These are phyloP conservation scores for Prunella fulvescens DNA, from an alignment of 2,113 vertebrate species.

Conservation along the genomic window DNA sequence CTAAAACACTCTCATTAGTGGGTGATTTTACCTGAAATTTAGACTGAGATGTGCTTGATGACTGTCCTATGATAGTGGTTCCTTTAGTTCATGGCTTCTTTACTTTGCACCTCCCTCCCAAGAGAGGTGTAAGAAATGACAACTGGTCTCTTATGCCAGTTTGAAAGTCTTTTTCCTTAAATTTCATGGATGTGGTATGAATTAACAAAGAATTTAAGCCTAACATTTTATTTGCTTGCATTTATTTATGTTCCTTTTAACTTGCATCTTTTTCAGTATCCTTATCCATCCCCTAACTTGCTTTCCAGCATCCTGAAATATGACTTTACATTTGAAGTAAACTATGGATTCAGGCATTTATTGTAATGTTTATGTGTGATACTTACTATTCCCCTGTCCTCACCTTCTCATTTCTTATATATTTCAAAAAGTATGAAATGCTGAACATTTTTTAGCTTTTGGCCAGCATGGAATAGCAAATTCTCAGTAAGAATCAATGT, in stretches of 20 bases:
- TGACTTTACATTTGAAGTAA: background rate
- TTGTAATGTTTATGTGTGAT: background rate
- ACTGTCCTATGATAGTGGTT: background rate
- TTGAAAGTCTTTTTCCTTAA: background rate
- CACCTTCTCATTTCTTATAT: background rate
- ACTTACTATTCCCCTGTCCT: background rate
- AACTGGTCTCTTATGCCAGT: background rate
- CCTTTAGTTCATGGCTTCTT: background rate
- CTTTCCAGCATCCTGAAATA: background rate
- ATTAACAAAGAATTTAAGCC: background rate
- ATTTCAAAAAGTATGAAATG: background rate
- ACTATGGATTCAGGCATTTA: background rate
- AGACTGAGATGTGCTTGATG: background rate
- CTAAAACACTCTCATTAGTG: background rate
- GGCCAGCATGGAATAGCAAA: background rate
- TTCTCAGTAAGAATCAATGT: background rate
- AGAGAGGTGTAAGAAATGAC: background rate
- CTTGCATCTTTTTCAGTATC: background rate
- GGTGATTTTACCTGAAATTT: background rate
- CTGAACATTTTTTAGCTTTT: background rate
- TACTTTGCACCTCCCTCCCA: background rate
- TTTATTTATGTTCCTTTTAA: background rate
- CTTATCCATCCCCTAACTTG: background rate
- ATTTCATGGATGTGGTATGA: background rate
- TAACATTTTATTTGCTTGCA: background rate